These are phyloP conservation scores for Arbacia lixula DNA, from an alignment of 53 echinoderm and acorn worm genomes.

Conservation along the genomic window DNA sequence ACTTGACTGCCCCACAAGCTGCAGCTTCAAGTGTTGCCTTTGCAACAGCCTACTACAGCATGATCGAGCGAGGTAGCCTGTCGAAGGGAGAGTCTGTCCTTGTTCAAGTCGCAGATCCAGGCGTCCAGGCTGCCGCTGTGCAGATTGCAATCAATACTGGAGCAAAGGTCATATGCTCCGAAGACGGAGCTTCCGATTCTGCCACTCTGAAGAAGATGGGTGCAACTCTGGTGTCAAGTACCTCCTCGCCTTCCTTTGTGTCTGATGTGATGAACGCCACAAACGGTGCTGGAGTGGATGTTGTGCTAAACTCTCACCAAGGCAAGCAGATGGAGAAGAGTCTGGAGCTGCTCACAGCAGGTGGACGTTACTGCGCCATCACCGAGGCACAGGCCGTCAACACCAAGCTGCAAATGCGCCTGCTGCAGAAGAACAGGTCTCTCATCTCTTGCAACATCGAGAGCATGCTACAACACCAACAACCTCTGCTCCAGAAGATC, in stretches of 20 bases:
- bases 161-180: constrained; percentile 71
- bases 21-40: constrained; percentile 74
- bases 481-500: constrained; percentile 50
- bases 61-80: constrained; percentile 77
- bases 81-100: constrained; percentile 71
- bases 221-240: constrained; percentile 55
- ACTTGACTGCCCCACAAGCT: constrained; percentile 61
- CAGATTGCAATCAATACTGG: constrained; percentile 74
- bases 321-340: constrained; percentile 77
- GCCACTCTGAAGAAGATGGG: constrained; percentile 56
- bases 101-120: constrained; percentile 71
- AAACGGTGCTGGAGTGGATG: constrained; percentile 75
- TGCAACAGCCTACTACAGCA: constrained; percentile 75
- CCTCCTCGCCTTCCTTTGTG: constrained; percentile 57
- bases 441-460: constrained; percentile 80
- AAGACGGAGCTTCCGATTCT: neutral
- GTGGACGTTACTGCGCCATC: constrained; percentile 80
- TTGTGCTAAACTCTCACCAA: constrained; percentile 76
- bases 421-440: constrained; percentile 73
- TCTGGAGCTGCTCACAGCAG: constrained; percentile 63
- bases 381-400: constrained; percentile 58
- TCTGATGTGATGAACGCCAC: constrained; percentile 69
- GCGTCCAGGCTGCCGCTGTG: constrained; percentile 71
- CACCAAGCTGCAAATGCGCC: constrained; percentile 65
- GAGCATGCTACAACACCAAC: constrained; percentile 63